Evolutionary conservation across 37 sponge, comb jelly and placozoan genomes (phyloP).

Genomic region (Eunapius fragilis): DNA sequence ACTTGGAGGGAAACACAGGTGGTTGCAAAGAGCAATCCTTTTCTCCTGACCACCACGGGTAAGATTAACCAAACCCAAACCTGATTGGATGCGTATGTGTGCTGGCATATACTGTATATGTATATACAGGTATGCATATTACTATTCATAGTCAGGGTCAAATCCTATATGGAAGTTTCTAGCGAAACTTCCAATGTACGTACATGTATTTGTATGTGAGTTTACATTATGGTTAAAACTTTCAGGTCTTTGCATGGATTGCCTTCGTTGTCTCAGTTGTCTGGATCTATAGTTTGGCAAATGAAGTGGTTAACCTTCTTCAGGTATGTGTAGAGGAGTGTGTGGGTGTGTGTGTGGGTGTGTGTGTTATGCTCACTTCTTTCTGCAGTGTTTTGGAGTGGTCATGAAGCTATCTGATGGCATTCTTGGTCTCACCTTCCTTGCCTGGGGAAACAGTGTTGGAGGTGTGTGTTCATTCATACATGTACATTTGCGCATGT

Average conservation of each 20-base stretch:
- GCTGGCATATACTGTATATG: too few species aligned
- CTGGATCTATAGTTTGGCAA: conserved; percentile 96
- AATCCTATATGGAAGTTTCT: too few species aligned
- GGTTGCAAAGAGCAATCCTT: too few species aligned
- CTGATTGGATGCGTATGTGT: too few species aligned
- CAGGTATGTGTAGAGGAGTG: conserved; percentile 47
- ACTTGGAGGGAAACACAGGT: too few species aligned
- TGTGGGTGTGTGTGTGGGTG: not conserved
- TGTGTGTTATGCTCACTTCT: not conserved
- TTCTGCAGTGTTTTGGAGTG: conserved; percentile 81
- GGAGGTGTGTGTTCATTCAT: conserved; percentile 63
- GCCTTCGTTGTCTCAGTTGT: conserved; percentile 88
- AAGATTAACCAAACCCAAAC: too few species aligned
- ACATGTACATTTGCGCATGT: not conserved
- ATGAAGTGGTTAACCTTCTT: conserved; percentile 93
- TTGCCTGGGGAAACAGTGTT: conserved; percentile 99
- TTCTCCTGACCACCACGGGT: too few species aligned
- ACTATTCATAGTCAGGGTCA: too few species aligned
- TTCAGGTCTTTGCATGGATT: conserved; percentile 85
- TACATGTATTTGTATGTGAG: too few species aligned
- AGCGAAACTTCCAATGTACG: too few species aligned
- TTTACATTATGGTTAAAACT: too few species aligned
- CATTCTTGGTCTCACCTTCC: conserved; percentile 92
- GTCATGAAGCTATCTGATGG: conserved; percentile 89
- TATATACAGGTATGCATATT: too few species aligned